Evolutionary conservation across 2,797 vertebrate species (phyloP).

Genomic region (Sphaeramia orbicularis): DNA sequence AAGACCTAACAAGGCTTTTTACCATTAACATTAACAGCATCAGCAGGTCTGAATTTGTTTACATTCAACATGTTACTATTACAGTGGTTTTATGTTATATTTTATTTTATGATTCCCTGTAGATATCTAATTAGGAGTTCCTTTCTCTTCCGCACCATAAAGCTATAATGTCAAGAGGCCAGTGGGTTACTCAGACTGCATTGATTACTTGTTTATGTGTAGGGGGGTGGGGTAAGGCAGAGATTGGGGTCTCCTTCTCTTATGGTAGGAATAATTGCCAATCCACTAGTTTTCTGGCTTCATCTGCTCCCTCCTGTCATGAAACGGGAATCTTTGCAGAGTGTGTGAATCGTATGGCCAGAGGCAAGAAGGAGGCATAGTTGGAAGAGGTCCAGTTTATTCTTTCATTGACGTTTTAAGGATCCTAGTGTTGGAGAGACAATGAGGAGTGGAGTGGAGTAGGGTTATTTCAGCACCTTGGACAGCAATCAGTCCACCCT

Average conservation of each 20-base stretch:
- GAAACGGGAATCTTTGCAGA: background rate
- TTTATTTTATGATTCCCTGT: slow-evolving; percentile 4
- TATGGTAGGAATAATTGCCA: slow-evolving; percentile 11
- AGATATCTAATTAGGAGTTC: background rate
- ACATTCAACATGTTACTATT: background rate
- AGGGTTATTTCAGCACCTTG: slow-evolving; percentile 64
- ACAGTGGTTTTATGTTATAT: background rate
- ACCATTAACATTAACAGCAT: too few species aligned
- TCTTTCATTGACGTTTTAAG: slow-evolving; percentile 6
- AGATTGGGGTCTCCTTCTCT: background rate
- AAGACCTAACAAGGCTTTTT: too few species aligned
- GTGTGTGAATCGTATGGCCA: too few species aligned
- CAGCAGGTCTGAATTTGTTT: background rate
- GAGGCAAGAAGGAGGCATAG: background rate
- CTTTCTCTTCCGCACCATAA: background rate
- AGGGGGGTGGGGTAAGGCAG: background rate
- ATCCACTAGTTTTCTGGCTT: slow-evolving; percentile 6
- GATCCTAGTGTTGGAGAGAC: background rate
- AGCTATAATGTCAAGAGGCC: background rate
- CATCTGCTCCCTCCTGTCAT: slow-evolving; percentile 13
- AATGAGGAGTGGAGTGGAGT: background rate
- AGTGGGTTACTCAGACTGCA: slow-evolving; percentile 15
- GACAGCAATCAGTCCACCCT: slow-evolving; percentile 55
- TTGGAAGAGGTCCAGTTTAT: slow-evolving; percentile 13
- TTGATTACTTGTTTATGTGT: slow-evolving; percentile 19